A percentile compares a stretch with the other conserved stretches of the same genome.
Conservation (phyloP, 2,113 vertebrate species). For the Chiloscyllium plagiosum region DNA sequence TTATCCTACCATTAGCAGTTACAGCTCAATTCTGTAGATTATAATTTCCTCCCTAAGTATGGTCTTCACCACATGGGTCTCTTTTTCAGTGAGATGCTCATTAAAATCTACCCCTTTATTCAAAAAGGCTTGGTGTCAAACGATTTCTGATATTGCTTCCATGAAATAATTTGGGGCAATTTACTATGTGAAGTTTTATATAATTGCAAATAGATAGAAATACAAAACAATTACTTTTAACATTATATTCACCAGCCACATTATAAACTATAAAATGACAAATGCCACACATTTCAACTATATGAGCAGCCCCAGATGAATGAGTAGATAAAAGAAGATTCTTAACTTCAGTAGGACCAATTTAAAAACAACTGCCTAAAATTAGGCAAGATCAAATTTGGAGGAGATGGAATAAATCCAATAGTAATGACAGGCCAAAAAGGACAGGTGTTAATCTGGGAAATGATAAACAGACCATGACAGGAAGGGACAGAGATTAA, state of each 20-base stretch:
- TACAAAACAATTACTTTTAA: background rate
- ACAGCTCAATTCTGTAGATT: background rate
- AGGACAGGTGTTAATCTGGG: too few relatives aligned
- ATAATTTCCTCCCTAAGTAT: background rate
- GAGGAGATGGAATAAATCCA: too few relatives aligned
- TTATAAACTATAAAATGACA: too few relatives aligned
- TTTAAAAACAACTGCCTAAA: background rate
- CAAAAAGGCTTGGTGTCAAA: background rate
- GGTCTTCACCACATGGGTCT: background rate
- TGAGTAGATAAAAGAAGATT: background rate
- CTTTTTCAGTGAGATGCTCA: background rate
- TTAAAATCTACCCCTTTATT: background rate
- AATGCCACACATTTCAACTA: background rate
- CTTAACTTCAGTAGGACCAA: background rate
- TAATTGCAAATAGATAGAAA: background rate
- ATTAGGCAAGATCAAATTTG: background rate
- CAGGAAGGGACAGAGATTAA: too few relatives aligned
- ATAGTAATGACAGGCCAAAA: too few relatives aligned
- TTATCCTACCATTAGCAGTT: background rate
- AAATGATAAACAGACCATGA: too few relatives aligned
- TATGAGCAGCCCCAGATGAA: background rate
- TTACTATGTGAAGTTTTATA: background rate
- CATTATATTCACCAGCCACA: background rate
- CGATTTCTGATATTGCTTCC: background rate
- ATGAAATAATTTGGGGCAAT: too few relatives aligned